These are phyloP conservation scores for Acanthosepion pharaonis DNA, from an alignment of 2,888 invertebrate species.

Conservation along the genomic window DNA sequence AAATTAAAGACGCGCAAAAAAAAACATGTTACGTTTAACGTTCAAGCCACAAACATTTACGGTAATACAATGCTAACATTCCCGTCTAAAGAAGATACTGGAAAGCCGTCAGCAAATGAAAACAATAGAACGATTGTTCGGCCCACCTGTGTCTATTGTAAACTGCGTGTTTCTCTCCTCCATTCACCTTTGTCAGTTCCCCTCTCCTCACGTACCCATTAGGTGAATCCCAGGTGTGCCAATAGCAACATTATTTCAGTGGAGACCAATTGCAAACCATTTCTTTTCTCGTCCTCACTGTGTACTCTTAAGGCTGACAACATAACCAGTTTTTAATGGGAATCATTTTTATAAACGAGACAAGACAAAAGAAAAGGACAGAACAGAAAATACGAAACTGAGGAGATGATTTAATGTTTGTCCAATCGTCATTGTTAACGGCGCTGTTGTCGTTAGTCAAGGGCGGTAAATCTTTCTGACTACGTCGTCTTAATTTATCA, in stretches of 20 bases:
- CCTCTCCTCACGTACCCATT: background rate
- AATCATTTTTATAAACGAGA: background rate
- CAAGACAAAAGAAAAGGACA: background rate
- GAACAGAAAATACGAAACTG: background rate
- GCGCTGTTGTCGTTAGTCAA: too few relatives aligned
- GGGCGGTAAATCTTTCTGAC: too few relatives aligned
- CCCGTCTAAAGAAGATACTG: background rate
- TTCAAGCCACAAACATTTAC: too few relatives aligned
- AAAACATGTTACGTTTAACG: too few relatives aligned
- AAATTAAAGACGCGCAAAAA: too few relatives aligned
- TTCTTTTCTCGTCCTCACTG: background rate
- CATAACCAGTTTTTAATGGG: background rate
- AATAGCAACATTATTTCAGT: background rate
- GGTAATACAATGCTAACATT: too few relatives aligned
- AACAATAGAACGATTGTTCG: background rate
- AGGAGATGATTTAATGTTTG: background rate
- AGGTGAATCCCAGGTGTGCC: slow-evolving; percentile 10
- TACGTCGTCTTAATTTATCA: too few relatives aligned
- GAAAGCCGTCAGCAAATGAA: background rate
- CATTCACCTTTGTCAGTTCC: background rate
- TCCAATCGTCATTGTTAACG: background rate
- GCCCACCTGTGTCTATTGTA: slow-evolving; percentile 21
- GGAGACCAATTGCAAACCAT: background rate
- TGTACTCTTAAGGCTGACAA: background rate
- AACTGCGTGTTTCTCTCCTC: background rate